phyloP scores from a whole-genome alignment of 1,140 invertebrate genomes.

The Drosophila sp. region DNA sequence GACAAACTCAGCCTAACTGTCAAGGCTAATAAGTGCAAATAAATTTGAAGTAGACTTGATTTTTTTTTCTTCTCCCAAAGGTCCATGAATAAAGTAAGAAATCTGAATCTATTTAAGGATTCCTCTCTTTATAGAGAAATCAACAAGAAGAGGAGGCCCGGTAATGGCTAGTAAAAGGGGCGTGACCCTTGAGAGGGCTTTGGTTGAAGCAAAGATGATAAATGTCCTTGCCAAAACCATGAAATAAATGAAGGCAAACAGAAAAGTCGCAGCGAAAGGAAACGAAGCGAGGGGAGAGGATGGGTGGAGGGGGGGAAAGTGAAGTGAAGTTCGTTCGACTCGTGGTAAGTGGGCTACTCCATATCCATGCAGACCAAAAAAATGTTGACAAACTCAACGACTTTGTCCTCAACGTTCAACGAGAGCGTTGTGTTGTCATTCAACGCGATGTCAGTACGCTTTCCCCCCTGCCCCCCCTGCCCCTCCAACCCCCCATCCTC shows the following conservation, averaged over 20 bases:
- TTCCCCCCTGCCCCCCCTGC: slow-evolving; percentile 7
- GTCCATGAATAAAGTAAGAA: slow-evolving; percentile 49
- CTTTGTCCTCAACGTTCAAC: slow-evolving; percentile 34
- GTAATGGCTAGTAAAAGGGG: slow-evolving; percentile 13
- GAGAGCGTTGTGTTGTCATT: slow-evolving; percentile 63
- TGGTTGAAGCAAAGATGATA: slow-evolving; percentile 66
- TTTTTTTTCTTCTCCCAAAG: slow-evolving; percentile 48
- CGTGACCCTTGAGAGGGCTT: slow-evolving; percentile 38
- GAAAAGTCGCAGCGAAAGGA: slow-evolving; percentile 26
- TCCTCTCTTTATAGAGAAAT: slow-evolving; percentile 62
- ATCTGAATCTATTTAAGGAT: slow-evolving; percentile 74
- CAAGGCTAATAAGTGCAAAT: slow-evolving; percentile 75
- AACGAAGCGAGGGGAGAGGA: not conserved
- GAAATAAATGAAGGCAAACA: slow-evolving; percentile 76
- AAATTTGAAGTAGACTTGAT: slow-evolving; percentile 79
- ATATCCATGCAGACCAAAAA: slow-evolving; percentile 38
- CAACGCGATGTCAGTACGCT: slow-evolving; percentile 70
- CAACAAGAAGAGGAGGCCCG: slow-evolving; percentile 40
- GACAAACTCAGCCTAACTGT: slow-evolving; percentile 46
- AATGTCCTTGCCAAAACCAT: slow-evolving; percentile 77
- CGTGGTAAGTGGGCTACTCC: slow-evolving; percentile 52
- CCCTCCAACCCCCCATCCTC: no score
- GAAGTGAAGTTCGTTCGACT: slow-evolving; percentile 13
- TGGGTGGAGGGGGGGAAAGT: not conserved
- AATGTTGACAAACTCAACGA: slow-evolving; percentile 77